Evolutionary conservation across 2,113 vertebrate species (phyloP), one percentile per base, ranked within the genome.

Genomic region (Eudyptes chrysolophus): DNA sequence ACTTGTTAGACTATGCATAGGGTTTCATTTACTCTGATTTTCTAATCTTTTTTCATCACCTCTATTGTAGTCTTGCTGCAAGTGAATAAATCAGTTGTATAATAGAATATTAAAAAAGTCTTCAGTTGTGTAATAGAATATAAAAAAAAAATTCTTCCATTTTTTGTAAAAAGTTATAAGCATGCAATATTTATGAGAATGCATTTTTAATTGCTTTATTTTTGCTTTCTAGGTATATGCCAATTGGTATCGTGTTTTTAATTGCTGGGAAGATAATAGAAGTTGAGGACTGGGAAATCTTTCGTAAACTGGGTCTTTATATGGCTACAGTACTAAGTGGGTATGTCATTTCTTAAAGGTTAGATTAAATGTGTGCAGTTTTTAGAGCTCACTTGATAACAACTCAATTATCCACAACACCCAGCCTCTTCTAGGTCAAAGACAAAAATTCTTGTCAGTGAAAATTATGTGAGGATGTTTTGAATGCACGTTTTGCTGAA

Each of bases 231-330:
- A 99, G 99, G 97, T 99, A 99, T 97, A 99, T 99, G 99, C 99
- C 99, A 3, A 6, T 99, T 5, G 99, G 99, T 42, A 99, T 99
- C 57, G 94, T 99, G 92, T 99, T 99, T 98, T 98, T 99, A 42
- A 99, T 99, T 98, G 99, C 99, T 61, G 99, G 99, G 40, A 99
- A 99, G 97, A 99, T 99, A 97, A 99, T 99, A 44, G 99, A 99
- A 98, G 99, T 99, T 93, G 99, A 99, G 87, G 98, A 99, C 98
- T 99, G 99, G 99, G 99, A 99, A 94, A 99, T 99, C 97, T 99
- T 99, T 96, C 99, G 97, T 95, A 99, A 99, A 98, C 98, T 99
- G 98, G 99, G 99, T 89, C 98, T 99, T 93, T 99, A 99, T 97
- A 99, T 99, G 99, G 99, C 99, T 97, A 99, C 99, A 3, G 99